Base-by-base conservation (phyloP, 1,140 invertebrate genomes). In the Drosophila watanabei region DNA sequence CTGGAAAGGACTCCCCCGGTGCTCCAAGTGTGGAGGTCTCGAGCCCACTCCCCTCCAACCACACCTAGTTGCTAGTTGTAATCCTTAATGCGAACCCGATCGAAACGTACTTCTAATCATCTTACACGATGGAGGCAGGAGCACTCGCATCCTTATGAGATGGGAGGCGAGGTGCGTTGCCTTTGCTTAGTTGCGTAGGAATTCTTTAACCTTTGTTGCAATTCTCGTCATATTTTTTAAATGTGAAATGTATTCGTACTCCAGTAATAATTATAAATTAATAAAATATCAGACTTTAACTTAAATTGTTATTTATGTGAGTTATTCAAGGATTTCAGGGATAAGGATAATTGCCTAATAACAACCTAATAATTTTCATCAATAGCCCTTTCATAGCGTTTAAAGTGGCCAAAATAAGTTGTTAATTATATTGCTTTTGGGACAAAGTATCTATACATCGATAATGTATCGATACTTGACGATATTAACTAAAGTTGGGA, bases 221-320 rank as follows among this genome's bases (percentile, higher is more conserved):
- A 90, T 90, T 90, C 86, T 90, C 86, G 86, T 90, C 86, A 90
- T 90, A 90, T 90, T 86, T 90, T 86, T 81, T 86, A 73, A 86
- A 89, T 90, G 86, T 87, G 81, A 89, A 87, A 76, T 89, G 80
- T 73, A 73, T 73, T 73, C 66, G 82, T 82, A 82, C 76, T 78
- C 58, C 75, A 73, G 66, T 85, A 85, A 83, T 88, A 80, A 80
- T 80, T 80, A 75, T 80, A 80, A 64, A 79, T 82, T 85, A 88
- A 88, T 88, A 88, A 89, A 88, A 85, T 82, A 77, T 81, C 80
- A 78, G 68, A 75, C 75, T 62, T 88, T 83, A 88, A 87, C 84
- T 88, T 37, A 37, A 24, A 24, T 20, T 37, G 8, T 32, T 32
- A 13, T 32, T 18, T 7, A 18, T 18, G 32, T 2, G n/a, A 14